Evolutionary conservation across 2,797 vertebrate species (phyloP).

Genomic region (Furcifer pardalis): DNA sequence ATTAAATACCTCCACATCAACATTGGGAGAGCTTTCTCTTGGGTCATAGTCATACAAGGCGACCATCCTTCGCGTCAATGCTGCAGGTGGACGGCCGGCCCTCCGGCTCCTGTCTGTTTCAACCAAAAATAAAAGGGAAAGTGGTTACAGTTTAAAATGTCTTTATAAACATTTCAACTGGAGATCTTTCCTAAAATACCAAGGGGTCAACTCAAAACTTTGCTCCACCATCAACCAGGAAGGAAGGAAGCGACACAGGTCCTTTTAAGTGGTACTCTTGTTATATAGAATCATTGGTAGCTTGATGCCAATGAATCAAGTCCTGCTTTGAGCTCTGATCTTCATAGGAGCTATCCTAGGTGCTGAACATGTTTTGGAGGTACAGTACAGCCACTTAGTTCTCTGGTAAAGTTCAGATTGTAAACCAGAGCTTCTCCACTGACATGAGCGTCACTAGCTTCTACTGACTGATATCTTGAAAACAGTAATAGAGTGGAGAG

Average conservation of each 20-base stretch:
- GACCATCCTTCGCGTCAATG: conserved; percentile 89
- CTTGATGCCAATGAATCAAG: too few relatives aligned
- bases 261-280: too few relatives aligned
- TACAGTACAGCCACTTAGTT: too few relatives aligned
- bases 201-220: neutral
- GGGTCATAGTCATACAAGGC: conserved; percentile 97
- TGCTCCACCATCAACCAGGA: neutral
- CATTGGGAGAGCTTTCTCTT: conserved; percentile 95
- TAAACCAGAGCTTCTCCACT: too few relatives aligned
- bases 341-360: too few relatives aligned
- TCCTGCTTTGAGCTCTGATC: too few relatives aligned
- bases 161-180: neutral
- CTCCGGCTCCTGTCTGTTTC: conserved; percentile 88
- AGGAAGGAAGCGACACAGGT: too few relatives aligned
- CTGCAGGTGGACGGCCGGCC: conserved; percentile 78
- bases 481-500: neutral
- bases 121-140: neutral
- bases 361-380: too few relatives aligned
- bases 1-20: conserved; percentile 91
- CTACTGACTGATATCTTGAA: neutral
- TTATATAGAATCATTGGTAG: too few relatives aligned
- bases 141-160: conserved; percentile 10
- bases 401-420: too few relatives aligned
- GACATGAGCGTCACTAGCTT: too few relatives aligned
- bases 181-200: neutral